These are phyloP conservation scores for Lates japonicus DNA, from an alignment of 2,797 vertebrate genomes.

Conservation along the genomic window DNA sequence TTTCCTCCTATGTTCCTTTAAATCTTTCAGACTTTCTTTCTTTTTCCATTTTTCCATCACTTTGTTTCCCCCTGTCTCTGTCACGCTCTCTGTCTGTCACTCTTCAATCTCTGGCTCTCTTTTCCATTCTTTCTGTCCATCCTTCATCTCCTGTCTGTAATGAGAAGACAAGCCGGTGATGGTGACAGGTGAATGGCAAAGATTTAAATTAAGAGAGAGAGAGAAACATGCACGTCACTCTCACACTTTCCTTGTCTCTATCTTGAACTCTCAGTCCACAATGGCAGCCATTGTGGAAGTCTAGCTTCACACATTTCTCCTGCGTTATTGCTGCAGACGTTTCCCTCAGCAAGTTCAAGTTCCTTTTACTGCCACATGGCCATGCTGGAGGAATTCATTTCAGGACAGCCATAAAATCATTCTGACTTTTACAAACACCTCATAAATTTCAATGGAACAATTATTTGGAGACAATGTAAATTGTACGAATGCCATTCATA, in stretches of 20 bases:
- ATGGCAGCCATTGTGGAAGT: conserved; percentile 11
- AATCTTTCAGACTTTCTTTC: conserved; percentile 19
- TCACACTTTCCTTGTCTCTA: conserved; percentile 27
- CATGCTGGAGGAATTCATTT: conserved; percentile 41
- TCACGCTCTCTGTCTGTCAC: conserved; percentile 2
- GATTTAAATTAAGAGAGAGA: conserved; percentile 30
- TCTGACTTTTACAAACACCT: conserved; percentile 36
- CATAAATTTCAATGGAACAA: conserved; percentile 20
- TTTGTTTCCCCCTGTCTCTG: conserved; percentile 1
- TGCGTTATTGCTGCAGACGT: conserved; percentile 33
- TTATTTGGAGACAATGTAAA: conserved; percentile 18
- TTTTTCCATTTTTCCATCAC: conserved; percentile 21
- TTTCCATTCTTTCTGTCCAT: conserved; percentile 5
- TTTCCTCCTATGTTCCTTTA: conserved; percentile 26
- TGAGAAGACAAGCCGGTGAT: conserved; percentile 47
- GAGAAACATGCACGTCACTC: conserved; percentile 22
- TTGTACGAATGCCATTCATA: not conserved
- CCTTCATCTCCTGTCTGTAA: conserved; percentile 34
- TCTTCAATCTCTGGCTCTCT: conserved; percentile 19
- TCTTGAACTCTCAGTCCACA: conserved; percentile 14
- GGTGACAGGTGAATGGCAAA: conserved; percentile 56
- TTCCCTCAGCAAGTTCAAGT: conserved; percentile 48
- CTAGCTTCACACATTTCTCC: conserved; percentile 29
- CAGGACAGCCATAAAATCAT: conserved; percentile 31
- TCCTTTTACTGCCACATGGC: conserved; percentile 25